Conservation (phyloP, 2,888 invertebrate species). For the Eupithecia tripunctaria region DNA sequence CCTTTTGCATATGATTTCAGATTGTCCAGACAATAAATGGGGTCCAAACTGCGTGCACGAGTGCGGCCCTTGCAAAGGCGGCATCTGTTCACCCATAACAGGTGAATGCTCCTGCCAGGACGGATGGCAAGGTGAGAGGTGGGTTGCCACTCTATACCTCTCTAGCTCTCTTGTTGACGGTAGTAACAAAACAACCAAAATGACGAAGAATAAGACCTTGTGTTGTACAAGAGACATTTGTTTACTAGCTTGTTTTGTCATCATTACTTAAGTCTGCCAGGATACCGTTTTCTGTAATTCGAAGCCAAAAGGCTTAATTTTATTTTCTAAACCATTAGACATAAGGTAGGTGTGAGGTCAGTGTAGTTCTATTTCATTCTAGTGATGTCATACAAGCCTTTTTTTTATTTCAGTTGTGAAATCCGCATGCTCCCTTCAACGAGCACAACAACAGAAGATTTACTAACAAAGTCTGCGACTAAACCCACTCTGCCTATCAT, state of each 20-base stretch:
- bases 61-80: conserved; percentile 86
- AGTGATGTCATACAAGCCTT: background rate
- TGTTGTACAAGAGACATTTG: background rate
- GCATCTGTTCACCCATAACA: conserved; percentile 86
- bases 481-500: conserved; percentile 55
- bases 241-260: background rate
- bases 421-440: conserved; percentile 66
- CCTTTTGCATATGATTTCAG: conserved; percentile 67
- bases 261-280: background rate
- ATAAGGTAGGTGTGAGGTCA: background rate
- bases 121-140: conserved; percentile 89
- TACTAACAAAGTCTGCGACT: conserved; percentile 70
- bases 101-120: conserved; percentile 87
- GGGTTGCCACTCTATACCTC: conserved; percentile 62
- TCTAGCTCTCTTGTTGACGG: background rate
- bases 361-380: background rate
- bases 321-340: background rate
- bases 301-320: background rate
- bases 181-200: background rate
- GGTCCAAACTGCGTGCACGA: conserved; percentile 89
- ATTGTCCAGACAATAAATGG: conserved; percentile 88
- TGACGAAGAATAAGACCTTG: background rate
- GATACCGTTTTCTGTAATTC: background rate
- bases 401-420: conserved; percentile 72
- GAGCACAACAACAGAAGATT: conserved; percentile 65